These are phyloP conservation scores for Tarsius wallacei DNA, from an alignment of 2,797 vertebrate genomes.

Conservation along the genomic window DNA sequence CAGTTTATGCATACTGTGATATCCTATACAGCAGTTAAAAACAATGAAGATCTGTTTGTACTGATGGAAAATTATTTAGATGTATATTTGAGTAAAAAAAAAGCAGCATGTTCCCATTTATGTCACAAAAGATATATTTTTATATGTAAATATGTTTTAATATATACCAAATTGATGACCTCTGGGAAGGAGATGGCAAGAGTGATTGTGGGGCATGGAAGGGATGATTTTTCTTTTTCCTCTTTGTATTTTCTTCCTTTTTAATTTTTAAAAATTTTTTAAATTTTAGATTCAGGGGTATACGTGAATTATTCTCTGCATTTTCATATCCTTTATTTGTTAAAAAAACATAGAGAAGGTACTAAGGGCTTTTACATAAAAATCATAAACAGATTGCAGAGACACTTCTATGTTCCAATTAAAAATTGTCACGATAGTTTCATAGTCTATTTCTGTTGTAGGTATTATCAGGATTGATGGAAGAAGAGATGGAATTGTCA, in stretches of 20 bases:
- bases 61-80: neutral
- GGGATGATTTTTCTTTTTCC: neutral
- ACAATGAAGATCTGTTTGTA: neutral
- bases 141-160: neutral
- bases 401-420: neutral
- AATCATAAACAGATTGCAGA: neutral
- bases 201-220: neutral
- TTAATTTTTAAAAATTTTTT: neutral
- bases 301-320: neutral
- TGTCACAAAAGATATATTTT: conserved; percentile 9
- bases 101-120: neutral
- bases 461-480: neutral
- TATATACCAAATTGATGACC: neutral
- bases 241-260: neutral
- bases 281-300: no score
- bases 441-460: neutral
- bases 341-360: neutral
- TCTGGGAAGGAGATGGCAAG: neutral
- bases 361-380: neutral
- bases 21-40: neutral
- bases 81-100: neutral
- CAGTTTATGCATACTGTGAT: neutral
- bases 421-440: neutral
- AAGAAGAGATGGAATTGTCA: neutral
- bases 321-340: neutral